Evolutionary conservation across 2,888 invertebrate species (phyloP), one percentile per base, ranked within the genome.

Genomic region (Hyposoter didymator): DNA sequence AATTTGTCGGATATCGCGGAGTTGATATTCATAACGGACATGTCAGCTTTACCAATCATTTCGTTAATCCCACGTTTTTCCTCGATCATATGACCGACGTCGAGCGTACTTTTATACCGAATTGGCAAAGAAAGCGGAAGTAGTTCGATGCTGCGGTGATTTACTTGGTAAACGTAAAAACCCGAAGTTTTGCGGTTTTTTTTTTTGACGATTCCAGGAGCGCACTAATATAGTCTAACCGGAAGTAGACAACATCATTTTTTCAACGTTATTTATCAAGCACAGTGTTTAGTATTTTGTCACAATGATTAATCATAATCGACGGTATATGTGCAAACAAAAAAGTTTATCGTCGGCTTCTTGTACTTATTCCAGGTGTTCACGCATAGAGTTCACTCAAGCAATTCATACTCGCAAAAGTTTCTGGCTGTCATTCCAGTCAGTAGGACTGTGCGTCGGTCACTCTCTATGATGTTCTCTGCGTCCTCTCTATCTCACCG

Each of bases 1-100:
- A 91, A 90, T 35, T 73, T 82, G 45, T 49, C 78, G 59, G 55
- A 47, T 0, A 47, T 22, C 22, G 47, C 39, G 14, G 17, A 47
- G 12, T 32, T 52, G 39, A 52, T 47, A 22, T 84, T 70, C 75
- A 84, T 81, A 12, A 72, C 75, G 75, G 84, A 72, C 69, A 73
- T 82, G 72, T 76, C 49, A 19, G 10, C 12, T 69, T 69, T 83
- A 12, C n/a, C 28, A 45, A n/a, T 62, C 49, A 19, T 35, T 32
- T 55, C 2, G n/a, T 39, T n/a, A 4, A 4, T 64, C 14, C 6
- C 28, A 22, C 47, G 39, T 8, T 17, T 45, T 17, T 45, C 7
- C n/a, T 32, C 47, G 12, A 22, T 12, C 14, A 12, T 59, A 8
- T 1, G 1, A 22, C 22, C 3, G 10, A 14, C 22, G 10, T 22